Evolutionary conservation across 2,797 vertebrate genomes (phyloP).

Genomic region (Macropodus opercularis): DNA sequence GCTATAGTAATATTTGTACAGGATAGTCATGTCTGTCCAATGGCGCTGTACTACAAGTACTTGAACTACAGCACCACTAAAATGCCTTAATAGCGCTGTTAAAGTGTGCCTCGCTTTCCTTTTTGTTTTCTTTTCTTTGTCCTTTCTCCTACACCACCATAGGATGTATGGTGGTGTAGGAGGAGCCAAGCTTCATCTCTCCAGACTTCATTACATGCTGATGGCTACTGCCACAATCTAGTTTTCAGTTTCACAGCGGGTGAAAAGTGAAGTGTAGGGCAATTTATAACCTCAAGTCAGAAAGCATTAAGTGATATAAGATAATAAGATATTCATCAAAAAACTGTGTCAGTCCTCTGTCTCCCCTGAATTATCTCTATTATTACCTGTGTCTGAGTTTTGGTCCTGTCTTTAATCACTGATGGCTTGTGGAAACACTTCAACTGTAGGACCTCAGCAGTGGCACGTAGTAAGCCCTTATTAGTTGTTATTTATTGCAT

Average conservation of each 20-base stretch:
- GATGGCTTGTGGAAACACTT: constrained; percentile 7
- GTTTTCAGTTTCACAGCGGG: constrained; percentile 20
- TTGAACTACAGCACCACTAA: too few relatives aligned
- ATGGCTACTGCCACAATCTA: constrained; percentile 24
- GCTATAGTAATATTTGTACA: too few relatives aligned
- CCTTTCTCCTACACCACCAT: too few relatives aligned
- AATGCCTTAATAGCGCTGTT: too few relatives aligned
- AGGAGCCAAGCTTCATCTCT: not conserved
- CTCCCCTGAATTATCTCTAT: not conserved
- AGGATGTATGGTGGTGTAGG: constrained; percentile 27
- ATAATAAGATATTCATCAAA: not conserved
- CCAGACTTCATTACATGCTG: constrained; percentile 14
- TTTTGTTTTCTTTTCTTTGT: constrained; percentile 6
- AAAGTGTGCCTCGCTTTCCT: too few relatives aligned
- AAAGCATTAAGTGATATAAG: not conserved
- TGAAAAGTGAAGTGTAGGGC: not conserved
- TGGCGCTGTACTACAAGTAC: too few relatives aligned
- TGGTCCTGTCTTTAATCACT: constrained; percentile 15
- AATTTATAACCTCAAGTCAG: constrained; percentile 1
- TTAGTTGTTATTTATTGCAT: constrained; percentile 65
- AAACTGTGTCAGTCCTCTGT: not conserved
- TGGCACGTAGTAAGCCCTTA: constrained; percentile 67
- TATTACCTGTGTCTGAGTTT: not conserved
- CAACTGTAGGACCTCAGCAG: constrained; percentile 84
- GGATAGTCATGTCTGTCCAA: too few relatives aligned